Percentiles rank a stretch among this genome's conserved stretches.
phyloP scores from a whole-genome alignment of 2,113 vertebrate genomes.

The Polypterus bichir region DNA sequence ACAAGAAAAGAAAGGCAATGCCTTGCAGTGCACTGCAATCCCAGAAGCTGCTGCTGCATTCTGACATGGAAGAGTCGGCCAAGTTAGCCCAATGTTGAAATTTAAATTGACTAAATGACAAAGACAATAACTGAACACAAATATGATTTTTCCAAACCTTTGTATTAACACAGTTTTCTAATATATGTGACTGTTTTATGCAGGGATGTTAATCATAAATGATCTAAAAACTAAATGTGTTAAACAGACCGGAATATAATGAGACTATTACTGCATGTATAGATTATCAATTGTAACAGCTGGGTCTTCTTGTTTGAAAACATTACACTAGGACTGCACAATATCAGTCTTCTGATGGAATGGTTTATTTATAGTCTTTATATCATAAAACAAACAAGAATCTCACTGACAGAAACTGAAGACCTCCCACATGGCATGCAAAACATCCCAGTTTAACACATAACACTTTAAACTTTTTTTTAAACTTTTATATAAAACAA shows the following conservation, averaged over 20 bases:
- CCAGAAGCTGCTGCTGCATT: no score
- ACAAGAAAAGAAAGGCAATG: no score
- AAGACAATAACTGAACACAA: no score
- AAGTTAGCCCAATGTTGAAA: no score
- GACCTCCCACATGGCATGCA: conserved; percentile 81
- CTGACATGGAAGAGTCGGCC: no score
- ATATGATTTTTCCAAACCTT: no score
- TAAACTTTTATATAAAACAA: conserved; percentile 57
- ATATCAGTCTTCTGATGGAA: conserved; percentile 53
- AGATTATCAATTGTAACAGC: background rate
- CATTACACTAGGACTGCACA: no score
- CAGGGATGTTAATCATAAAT: background rate
- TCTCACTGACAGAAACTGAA: conserved; percentile 57
- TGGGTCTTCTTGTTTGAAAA: conserved; percentile 13
- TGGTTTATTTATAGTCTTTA: conserved; percentile 86
- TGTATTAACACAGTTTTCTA: no score
- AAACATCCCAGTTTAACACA: conserved; percentile 17
- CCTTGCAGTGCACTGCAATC: no score
- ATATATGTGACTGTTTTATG: background rate
- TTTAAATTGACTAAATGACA: no score
- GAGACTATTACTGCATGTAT: background rate
- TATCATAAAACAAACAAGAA: conserved; percentile 87
- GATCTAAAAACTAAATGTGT: background rate
- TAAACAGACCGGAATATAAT: background rate
- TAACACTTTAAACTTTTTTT: conserved; percentile 23